Percentiles rank a stretch among this genome's conserved stretches.
These are phyloP conservation scores for Penaeus vannamei DNA, from an alignment of 1,140 invertebrate genomes.

Conservation along the genomic window DNA sequence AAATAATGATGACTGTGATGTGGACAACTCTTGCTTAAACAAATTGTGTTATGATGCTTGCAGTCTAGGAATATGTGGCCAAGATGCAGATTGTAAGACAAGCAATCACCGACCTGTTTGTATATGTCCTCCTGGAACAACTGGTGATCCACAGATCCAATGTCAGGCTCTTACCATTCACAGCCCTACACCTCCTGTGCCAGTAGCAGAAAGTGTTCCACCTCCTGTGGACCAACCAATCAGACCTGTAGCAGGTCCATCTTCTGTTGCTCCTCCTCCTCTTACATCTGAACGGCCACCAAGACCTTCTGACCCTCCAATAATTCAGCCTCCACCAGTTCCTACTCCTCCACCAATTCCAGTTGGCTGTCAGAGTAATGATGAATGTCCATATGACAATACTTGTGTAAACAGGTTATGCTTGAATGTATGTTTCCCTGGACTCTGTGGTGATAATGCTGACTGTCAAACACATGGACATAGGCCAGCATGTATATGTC, in stretches of 20 bases:
- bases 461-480: slow-evolving; percentile 63
- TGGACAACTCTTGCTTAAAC: slow-evolving; percentile 90
- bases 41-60: slow-evolving; percentile 90
- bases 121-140: slow-evolving; percentile 40
- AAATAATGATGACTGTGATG: slow-evolving; percentile 80
- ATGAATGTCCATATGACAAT: slow-evolving; percentile 83
- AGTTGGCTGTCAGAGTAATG: slow-evolving; percentile 76
- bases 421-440: slow-evolving; percentile 74
- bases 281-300: slow-evolving; percentile 34
- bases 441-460: slow-evolving; percentile 65
- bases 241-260: slow-evolving; percentile 35
- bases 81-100: slow-evolving; percentile 88
- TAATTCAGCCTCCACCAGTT: slow-evolving; percentile 18
- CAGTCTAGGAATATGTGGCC: slow-evolving; percentile 86
- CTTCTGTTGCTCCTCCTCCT: slow-evolving; percentile 41
- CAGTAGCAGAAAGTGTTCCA: slow-evolving; percentile 1
- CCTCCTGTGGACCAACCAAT: slow-evolving; percentile 34
- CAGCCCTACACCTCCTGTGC: not conserved
- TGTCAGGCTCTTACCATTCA: slow-evolving; percentile 72
- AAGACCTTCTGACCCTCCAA: slow-evolving; percentile 10
- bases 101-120: slow-evolving; percentile 81
- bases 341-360: slow-evolving; percentile 59
- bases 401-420: slow-evolving; percentile 86
- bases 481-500: slow-evolving; percentile 70
- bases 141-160: slow-evolving; percentile 74